A percentile compares a stretch with the other conserved stretches of the same genome.
Conservation (phyloP, 2,888 invertebrate species). For the Papilio protenor region DNA sequence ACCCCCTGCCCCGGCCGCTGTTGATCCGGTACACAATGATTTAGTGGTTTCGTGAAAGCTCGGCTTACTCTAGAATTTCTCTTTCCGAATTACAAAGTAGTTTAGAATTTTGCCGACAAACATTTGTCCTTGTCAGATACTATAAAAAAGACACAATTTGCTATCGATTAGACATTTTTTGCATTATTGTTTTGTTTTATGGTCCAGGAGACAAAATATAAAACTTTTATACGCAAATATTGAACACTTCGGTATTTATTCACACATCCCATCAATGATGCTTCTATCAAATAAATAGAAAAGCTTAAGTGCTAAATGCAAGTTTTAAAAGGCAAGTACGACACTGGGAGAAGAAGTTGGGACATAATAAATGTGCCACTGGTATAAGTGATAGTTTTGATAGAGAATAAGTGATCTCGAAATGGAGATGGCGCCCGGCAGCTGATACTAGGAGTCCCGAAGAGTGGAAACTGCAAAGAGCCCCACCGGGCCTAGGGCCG, state of each 20-base stretch:
- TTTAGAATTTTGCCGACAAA: conserved; percentile 24
- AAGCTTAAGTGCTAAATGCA: conserved; percentile 40
- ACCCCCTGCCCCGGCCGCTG: conserved; percentile 40
- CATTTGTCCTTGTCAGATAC: conserved; percentile 20
- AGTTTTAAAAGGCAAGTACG: conserved; percentile 28
- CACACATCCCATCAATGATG: conserved; percentile 57
- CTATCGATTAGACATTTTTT: background rate
- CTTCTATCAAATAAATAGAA: conserved; percentile 29
- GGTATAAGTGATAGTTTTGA: conserved; percentile 58
- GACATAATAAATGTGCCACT: conserved; percentile 47
- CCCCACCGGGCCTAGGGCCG: conserved; percentile 61
- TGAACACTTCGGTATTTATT: conserved; percentile 49
- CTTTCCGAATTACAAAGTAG: conserved; percentile 69
- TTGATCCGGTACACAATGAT: conserved; percentile 59
- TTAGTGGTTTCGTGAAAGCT: conserved; percentile 65
- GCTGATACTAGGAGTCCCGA: conserved; percentile 72
- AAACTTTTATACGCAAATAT: background rate
- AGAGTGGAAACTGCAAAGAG: conserved; percentile 81
- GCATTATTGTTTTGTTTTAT: no score
- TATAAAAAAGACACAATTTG: background rate
- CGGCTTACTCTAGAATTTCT: conserved; percentile 63
- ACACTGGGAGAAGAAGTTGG: conserved; percentile 38
- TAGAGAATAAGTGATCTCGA: conserved; percentile 80
- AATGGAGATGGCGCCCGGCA: conserved; percentile 79
- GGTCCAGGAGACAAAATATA: background rate